Base-by-base conservation (phyloP, 2,113 vertebrate genomes). In the Steatornis caripensis region DNA sequence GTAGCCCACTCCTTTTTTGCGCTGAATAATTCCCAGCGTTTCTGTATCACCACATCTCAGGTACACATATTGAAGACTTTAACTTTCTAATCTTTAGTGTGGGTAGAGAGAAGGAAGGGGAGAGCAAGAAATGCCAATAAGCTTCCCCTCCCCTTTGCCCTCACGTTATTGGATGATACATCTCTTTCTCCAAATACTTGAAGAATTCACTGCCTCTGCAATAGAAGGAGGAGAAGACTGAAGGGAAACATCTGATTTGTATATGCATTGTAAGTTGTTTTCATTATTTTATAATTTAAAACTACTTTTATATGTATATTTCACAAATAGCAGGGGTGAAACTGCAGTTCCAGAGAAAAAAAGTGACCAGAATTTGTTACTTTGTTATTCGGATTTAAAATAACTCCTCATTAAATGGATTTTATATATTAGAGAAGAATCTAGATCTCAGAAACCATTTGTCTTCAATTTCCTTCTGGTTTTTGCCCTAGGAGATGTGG, bases 391-490 rank as follows among this genome's bases (percentile, higher is more conserved):
- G n/a, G n/a, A n/a, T n/a, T n/a, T n/a, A n/a, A n/a, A n/a, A n/a
- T n/a, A n/a, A n/a, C n/a, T n/a, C 9, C 17, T 82, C 24, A 0
- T 70, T 60, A 69, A 39, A 89, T 13, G 9, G 69, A 82, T 84
- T 61, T 86, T 57, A 36, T 15, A 23, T 70, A 64, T 68, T 53
- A 79, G 17, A 51, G 30, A 84, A 85, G 8, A 91, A 26, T 29
- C 49, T 80, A 51, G 68, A 74, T 76, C 71, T 96, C 62, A 75
- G 34, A 65, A 79, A 77, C 29, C 18, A 91, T 90, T 86, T 95
- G 23, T 76, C 91, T 93, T 89, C 27, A 62, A 53, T 88, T 95
- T 89, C 69, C 62, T 70, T 75, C 24, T 39, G 46, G 61, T 60
- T 91, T 96, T 91, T 83, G 37, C 78, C 64, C 78, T 51, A 46